A percentile compares a stretch with the other conserved stretches of the same genome.
Conservation (phyloP, 2,797 vertebrate species). For the Ptychadena robeensis region DNA sequence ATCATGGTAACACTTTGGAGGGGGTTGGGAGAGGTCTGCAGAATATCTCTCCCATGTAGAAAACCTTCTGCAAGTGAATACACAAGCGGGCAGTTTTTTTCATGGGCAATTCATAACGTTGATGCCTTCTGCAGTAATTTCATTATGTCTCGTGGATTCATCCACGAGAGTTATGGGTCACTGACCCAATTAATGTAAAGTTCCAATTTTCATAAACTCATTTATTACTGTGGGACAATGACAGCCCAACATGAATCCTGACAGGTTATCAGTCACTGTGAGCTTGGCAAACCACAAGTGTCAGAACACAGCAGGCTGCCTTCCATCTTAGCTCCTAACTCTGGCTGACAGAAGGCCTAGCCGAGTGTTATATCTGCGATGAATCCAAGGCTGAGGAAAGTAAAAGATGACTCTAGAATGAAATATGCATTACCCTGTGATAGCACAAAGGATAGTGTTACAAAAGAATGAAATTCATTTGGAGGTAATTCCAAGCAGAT, state of each 20-base stretch:
- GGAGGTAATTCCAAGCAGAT: not conserved
- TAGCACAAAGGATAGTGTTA: not conserved
- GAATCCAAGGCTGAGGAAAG: not conserved
- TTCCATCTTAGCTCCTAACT: constrained; percentile 40
- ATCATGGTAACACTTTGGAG: constrained; percentile 2
- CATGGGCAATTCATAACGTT: constrained; percentile 22
- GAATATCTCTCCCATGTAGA: constrained; percentile 19
- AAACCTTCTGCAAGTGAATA: constrained; percentile 7
- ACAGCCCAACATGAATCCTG: constrained; percentile 48
- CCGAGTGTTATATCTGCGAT: constrained; percentile 2
- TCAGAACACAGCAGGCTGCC: constrained; percentile 40
- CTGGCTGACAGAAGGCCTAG: constrained; percentile 42
- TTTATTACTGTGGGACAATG: constrained; percentile 54
- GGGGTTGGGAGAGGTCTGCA: constrained; percentile 14
- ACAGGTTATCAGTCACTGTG: constrained; percentile 56
- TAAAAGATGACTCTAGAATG: not conserved
- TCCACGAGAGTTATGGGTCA: constrained; percentile 59
- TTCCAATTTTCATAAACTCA: constrained; percentile 59
- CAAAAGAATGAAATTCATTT: not conserved
- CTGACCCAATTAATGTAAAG: constrained; percentile 60
- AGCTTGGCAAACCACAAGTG: constrained; percentile 54
- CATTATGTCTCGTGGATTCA: constrained; percentile 54
- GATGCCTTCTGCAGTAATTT: constrained; percentile 51
- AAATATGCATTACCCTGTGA: not conserved
- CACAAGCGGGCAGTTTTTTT: constrained; percentile 7